Base-by-base conservation (phyloP, 2,888 invertebrate species). In the Apeira syringaria region DNA sequence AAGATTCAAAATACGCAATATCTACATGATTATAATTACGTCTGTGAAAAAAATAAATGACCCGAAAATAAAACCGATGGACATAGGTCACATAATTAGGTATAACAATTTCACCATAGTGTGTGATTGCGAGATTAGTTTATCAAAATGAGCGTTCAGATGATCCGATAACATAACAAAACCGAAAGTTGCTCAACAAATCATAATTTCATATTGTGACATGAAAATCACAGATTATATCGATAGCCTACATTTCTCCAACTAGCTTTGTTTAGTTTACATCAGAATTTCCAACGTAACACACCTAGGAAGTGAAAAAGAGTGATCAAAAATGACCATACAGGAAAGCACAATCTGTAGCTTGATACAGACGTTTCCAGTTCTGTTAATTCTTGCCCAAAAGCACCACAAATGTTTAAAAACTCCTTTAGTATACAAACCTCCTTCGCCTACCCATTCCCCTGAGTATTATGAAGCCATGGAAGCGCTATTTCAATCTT, bases 401-500 rank as follows among this genome's bases (percentile, higher is more conserved):
- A 87, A 85, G 8, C 59, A 70, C 6, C 72, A 79, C 2, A 74
- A 59, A 54, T 89, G 89, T 47, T 22, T 87, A 0, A 73, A 80
- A 37, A 88, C 88, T 0, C 87, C 80, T 0, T 61, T 89, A 0
- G 44, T 83, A 0, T 89, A 89, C 40, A 80, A 83, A 22, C 89
- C 86, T 0, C 89, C 89, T 0, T 61, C 53, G 0, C 82, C 89
- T 0, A 87, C 88, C 0, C 83, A 75, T 5, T 68, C 87, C 0
- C 86, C 89, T 0, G 87, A 87, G 20, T 88, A 85, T 22, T 88
- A 87, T 34, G 80, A 81, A 27, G 87, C 87, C 0, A 60, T 86
- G n/a, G 85, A 87, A 20, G 74, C 76, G 0, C 33, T 88, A 5
- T 70, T 87, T 11, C 80, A 85, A 8, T 67, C 59, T 3, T 10